Evolutionary conservation across 2,113 vertebrate species (phyloP).

Genomic region (Rattus norvegicus): GRCr8 NC_086030.1:6567001-6567500

Average conservation of each 20-base stretch:
- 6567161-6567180: not conserved
- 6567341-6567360: not conserved
- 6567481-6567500: not conserved
- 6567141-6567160: not conserved
- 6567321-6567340: not conserved
- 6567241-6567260: not conserved
- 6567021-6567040: not conserved
- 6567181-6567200: not conserved
- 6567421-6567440: not conserved
- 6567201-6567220: not conserved
- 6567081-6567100: not conserved
- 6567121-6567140: not conserved
- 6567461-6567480: not conserved
- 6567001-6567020: too few relatives aligned
- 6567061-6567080: not conserved
- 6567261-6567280: not conserved
- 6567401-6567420: not conserved
- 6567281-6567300: not conserved
- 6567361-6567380: not conserved
- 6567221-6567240: not conserved
- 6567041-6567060: not conserved
- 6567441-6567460: not conserved
- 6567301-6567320: not conserved
- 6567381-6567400: not conserved
- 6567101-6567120: not conserved